phyloP scores from a whole-genome alignment of 2,113 vertebrate species.

The Amphiprion ocellaris region DNA sequence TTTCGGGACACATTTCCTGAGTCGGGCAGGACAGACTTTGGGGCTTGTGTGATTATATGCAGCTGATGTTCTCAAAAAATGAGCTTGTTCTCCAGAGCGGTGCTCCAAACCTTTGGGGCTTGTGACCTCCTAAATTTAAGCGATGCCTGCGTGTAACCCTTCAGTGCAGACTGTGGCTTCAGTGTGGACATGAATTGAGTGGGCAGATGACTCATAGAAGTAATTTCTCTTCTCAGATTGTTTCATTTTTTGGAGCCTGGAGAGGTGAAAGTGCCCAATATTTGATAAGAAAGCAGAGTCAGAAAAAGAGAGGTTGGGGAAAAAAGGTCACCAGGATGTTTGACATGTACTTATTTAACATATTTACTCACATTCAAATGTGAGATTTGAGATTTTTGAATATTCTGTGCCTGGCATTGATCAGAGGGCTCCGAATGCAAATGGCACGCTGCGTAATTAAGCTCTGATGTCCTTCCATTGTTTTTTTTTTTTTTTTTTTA shows the following conservation, averaged over 20 bases:
- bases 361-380: not conserved
- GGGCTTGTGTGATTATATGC: not conserved
- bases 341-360: not conserved
- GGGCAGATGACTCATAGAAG: not conserved
- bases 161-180: not conserved
- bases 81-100: not conserved
- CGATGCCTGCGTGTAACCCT: not conserved
- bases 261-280: not conserved
- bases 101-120: not conserved
- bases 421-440: not conserved
- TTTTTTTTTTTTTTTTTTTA: not conserved
- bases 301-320: no score
- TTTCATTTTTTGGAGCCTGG: not conserved
- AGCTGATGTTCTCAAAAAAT: not conserved
- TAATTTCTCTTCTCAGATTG: not conserved
- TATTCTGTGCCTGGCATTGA: not conserved
- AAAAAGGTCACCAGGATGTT: not conserved
- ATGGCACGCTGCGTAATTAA: not conserved
- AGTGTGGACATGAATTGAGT: not conserved
- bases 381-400: not conserved
- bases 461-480: not conserved
- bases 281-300: not conserved
- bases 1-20: not conserved
- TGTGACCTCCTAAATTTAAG: constrained; percentile 3
- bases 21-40: not conserved